Base-by-base conservation (phyloP, 2,113 vertebrate species). In the Platichthys flesus region DNA sequence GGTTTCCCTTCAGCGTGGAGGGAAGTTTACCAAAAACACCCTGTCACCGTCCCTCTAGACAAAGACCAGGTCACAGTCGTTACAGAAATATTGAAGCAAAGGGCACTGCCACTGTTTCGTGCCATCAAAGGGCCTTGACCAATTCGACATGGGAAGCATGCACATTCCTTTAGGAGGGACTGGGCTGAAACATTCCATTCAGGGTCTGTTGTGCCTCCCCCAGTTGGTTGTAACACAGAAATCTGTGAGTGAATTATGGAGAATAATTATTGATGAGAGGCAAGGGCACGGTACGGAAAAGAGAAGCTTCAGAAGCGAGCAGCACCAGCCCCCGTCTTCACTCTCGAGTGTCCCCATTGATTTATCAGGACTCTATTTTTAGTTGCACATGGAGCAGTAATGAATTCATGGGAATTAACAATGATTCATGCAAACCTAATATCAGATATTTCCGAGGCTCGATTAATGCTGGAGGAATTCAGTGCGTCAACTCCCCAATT, bases 281-380 rank as follows among this genome's bases (percentile, higher is more conserved):
- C 79, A 84, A 84, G 86, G 80, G 79, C 65, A 71, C 67, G 59
- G 67, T n/a, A 55, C 57, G 51, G 72, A 68, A 68, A 81, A 83
- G 82, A 84, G 78, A 85, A 76, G 84, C 83, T 80, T 80, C 80
- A 81, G 63, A 85, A 78, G 84, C 74, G 45, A 55, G 81, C 79
- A 54, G 69, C 66, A 31, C 78, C 79, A 42, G 40, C 51, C 79
- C 71, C 82, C 77, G 55, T 85, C 85, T 81, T 84, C 86, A 79
- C 77, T 91, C 87, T 74, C 40, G 23, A 85, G 78, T 74, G 89
- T 88, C 88, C 85, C 85, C 83, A 89, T 89, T 89, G 87, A 91
- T 90, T 90, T 85, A 90, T 90, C 88, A 84, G 80, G 61, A 74
- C 62, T 82, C 90, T 90, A 91, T 92, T 91, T 93, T 87, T 90